Evolutionary conservation across 2,797 vertebrate species (phyloP).

Genomic region (Brachyalestes nurse): DNA sequence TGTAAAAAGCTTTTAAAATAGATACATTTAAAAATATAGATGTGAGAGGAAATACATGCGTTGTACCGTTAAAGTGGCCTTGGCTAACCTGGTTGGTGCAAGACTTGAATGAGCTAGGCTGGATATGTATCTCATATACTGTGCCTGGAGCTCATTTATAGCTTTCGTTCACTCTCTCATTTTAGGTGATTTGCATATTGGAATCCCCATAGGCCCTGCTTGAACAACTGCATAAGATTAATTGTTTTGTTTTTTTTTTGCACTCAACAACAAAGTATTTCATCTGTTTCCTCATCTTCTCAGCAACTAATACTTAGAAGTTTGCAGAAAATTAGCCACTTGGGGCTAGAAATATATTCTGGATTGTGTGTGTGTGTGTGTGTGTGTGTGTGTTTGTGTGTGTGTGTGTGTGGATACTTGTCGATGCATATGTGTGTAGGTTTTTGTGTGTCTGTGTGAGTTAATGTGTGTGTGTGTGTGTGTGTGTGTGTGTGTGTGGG

Average conservation of each 20-base stretch:
- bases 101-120: constrained; percentile 45
- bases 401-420: too few species aligned
- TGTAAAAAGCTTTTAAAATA: too few species aligned
- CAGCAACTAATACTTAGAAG: constrained; percentile 30
- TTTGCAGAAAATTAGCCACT: constrained; percentile 46
- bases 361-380: constrained; percentile 1
- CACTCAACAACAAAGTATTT: constrained; percentile 54
- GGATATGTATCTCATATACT: constrained; percentile 43
- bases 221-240: constrained; percentile 71
- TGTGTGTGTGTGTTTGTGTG: neutral
- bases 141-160: constrained; percentile 49
- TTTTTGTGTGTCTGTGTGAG: too few species aligned
- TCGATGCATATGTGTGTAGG: too few species aligned
- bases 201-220: constrained; percentile 63
- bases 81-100: constrained; percentile 23
- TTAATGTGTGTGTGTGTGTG: too few species aligned
- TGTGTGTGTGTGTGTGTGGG: too few species aligned
- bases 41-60: too few species aligned
- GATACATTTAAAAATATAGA: too few species aligned
- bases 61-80: neutral
- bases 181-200: constrained; percentile 70
- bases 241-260: constrained; percentile 63
- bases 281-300: constrained; percentile 29
- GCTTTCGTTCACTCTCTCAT: constrained; percentile 57
- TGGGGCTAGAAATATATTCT: constrained; percentile 28